Evolutionary conservation across 2,888 invertebrate species (phyloP).

Genomic region (Actias luna): DNA sequence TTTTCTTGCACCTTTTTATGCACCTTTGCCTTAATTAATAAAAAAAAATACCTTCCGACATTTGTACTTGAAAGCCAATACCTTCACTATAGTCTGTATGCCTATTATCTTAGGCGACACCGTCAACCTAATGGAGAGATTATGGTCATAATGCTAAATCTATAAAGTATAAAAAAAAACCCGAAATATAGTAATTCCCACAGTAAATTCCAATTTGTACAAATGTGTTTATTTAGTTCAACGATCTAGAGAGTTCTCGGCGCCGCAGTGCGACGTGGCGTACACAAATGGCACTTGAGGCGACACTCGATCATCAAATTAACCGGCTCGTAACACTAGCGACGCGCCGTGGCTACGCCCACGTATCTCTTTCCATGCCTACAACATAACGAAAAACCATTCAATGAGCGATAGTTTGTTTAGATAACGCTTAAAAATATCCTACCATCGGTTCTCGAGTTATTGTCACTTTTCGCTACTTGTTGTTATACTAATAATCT

Average conservation of each 20-base stretch:
- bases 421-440: slow-evolving; percentile 19
- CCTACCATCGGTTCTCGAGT: slow-evolving; percentile 13
- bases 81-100: too few species aligned
- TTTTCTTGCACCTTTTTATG: too few species aligned
- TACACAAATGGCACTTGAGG: slow-evolving; percentile 12
- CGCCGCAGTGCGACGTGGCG: neutral
- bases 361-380: slow-evolving; percentile 8
- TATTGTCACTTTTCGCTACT: neutral
- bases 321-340: slow-evolving; percentile 7
- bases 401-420: slow-evolving; percentile 31
- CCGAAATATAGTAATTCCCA: neutral
- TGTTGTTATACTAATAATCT: neutral
- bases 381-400: slow-evolving; percentile 26
- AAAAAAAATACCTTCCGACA: too few species aligned
- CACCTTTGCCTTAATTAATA: too few species aligned
- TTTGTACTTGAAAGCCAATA: too few species aligned
- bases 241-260: neutral
- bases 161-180: too few species aligned
- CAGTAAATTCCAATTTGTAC: neutral
- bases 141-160: too few species aligned
- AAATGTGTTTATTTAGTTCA: slow-evolving; percentile 5
- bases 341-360: slow-evolving; percentile 10
- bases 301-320: slow-evolving; percentile 16
- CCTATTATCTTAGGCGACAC: too few species aligned
- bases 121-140: too few species aligned